Evolutionary conservation across 2,113 vertebrate genomes (phyloP).

Genomic region (Neotragus moschatus): DNA sequence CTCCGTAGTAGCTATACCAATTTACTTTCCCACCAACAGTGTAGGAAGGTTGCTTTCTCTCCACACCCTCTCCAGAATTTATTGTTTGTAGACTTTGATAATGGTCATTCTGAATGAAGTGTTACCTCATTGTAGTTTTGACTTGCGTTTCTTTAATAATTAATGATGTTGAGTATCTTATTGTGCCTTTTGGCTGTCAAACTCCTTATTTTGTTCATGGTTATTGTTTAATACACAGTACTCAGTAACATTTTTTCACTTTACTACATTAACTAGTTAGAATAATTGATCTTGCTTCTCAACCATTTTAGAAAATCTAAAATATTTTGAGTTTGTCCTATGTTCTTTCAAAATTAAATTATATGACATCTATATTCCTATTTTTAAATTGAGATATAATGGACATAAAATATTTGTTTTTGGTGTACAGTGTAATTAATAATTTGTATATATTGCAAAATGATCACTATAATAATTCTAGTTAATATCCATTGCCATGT

Average conservation of each 20-base stretch:
- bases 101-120: neutral
- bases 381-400: neutral
- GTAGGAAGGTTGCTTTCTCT: neutral
- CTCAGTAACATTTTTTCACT: neutral
- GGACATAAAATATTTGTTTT: neutral
- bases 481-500: neutral
- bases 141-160: neutral
- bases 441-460: neutral
- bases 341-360: neutral
- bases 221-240: neutral
- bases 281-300: neutral
- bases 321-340: neutral
- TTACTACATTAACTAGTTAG: neutral
- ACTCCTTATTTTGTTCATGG: neutral
- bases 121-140: neutral
- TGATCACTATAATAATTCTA: neutral
- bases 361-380: neutral
- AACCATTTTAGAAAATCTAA: neutral
- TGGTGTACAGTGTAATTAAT: neutral
- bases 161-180: neutral
- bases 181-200: neutral
- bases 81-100: neutral
- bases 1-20: rapidly evolving
- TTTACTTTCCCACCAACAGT: neutral
- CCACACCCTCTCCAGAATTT: neutral